Evolutionary conservation across 1,140 invertebrate genomes (phyloP).

Genomic region (Drosophila miranda): DNA sequence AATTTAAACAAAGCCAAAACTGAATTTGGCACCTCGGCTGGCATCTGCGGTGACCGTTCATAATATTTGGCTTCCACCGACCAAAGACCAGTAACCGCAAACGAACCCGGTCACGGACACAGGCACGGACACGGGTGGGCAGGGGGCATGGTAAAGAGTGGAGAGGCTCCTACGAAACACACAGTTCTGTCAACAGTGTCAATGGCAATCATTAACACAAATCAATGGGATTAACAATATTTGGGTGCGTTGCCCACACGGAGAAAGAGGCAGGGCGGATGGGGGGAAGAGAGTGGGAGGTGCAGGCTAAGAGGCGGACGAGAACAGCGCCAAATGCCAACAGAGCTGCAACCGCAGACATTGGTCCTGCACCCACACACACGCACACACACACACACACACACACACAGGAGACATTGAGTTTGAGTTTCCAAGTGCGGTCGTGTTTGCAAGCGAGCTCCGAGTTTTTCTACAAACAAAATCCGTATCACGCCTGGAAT

Average conservation of each 20-base stretch:
- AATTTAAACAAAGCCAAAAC: conserved; percentile 49
- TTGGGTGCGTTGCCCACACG: conserved; percentile 35
- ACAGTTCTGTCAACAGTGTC: conserved; percentile 64
- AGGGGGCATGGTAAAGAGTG: not conserved
- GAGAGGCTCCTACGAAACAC: conserved; percentile 22
- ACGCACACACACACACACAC: conserved; percentile 15
- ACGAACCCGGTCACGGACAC: conserved; percentile 14
- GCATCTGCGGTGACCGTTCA: conserved; percentile 36
- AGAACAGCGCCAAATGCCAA: conserved; percentile 38
- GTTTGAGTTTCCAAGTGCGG: too few relatives aligned
- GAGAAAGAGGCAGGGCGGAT: not conserved
- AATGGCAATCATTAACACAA: conserved; percentile 75
- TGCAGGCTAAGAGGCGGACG: not conserved
- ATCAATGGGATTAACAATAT: conserved; percentile 71
- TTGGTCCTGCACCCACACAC: conserved; percentile 18
- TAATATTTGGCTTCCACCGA: conserved; percentile 43
- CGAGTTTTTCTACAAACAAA: too few relatives aligned
- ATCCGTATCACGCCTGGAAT: too few relatives aligned
- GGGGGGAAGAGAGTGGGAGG: too few relatives aligned
- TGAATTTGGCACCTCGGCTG: conserved; percentile 43
- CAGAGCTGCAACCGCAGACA: conserved; percentile 56
- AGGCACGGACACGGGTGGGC: not conserved
- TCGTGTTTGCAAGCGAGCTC: too few relatives aligned
- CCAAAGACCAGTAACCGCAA: conserved; percentile 41
- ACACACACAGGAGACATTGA: too few relatives aligned